Evolutionary conservation across 2,797 vertebrate species (phyloP), one percentile per base, ranked within the genome.

Genomic region (Epinephelus awoara): DNA sequence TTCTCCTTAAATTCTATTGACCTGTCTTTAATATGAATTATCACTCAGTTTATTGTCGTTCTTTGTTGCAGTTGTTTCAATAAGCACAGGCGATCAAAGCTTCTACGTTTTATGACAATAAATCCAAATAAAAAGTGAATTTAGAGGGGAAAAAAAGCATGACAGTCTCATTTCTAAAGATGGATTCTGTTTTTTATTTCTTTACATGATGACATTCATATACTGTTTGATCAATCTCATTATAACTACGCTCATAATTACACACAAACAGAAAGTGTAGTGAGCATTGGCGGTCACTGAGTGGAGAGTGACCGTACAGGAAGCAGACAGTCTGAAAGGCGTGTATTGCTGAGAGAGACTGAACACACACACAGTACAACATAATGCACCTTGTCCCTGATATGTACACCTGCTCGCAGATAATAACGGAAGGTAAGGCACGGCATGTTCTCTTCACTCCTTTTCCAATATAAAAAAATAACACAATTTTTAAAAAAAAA

Each of bases 361-460:
- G 52, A 75, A 83, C 66, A 82, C 58, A 84, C 69, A 84, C 69
- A 78, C 71, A 66, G 72, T 27, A 72, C 59, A 79, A 80, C 66
- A 58, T 72, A 81, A 86, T 82, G 80, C 74, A 92, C 89, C 82
- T 84, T 80, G 82, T 91, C 89, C 89, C 90, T 92, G 93, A 92
- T 89, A 88, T 79, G 82, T 66, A 70, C 77, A 85, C 54, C 83
- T 85, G 85, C 75, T 87, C 3, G 27, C 80, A 85, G 80, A 88
- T 86, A 84, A 86, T 86, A 84, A 86, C 81, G 82, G 85, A 89
- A 88, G 84, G 75, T 94, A 95, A 95, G 94, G 95, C 94, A 95
- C 94, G 27, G 83, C 84, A 90, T 91, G 90, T 89, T 86, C 77
- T 67, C 29, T 19, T 91, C 69, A 87, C 90, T 89, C 79, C 80